phyloP scores from a whole-genome alignment of 2,888 invertebrate genomes.

The Neria commutata region DNA sequence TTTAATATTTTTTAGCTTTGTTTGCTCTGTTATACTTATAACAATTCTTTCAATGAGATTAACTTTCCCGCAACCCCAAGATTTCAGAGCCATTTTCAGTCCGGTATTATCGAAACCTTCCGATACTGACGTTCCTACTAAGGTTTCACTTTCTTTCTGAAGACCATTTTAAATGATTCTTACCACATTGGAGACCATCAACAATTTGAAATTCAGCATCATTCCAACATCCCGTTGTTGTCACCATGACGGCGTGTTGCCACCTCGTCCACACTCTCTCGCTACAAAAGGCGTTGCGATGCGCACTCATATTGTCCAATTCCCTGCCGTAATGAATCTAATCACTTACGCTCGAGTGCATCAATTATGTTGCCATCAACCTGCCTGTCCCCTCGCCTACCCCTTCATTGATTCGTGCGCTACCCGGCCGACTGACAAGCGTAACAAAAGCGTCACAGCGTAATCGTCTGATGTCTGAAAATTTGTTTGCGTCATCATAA shows the following conservation, averaged over 20 bases:
- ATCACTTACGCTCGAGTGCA: slow-evolving; percentile 62
- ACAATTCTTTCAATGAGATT: too few species aligned
- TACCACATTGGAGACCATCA: too few species aligned
- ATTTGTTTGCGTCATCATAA: slow-evolving; percentile 59
- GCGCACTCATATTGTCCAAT: background rate
- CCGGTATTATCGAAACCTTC: too few species aligned
- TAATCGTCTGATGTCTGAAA: slow-evolving; percentile 43
- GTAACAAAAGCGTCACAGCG: slow-evolving; percentile 42
- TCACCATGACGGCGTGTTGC: background rate
- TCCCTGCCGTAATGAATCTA: slow-evolving; percentile 59
- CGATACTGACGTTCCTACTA: too few species aligned
- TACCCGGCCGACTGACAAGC: slow-evolving; percentile 29
- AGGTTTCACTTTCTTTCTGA: too few species aligned
- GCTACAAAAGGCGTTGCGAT: background rate
- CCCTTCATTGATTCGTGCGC: slow-evolving; percentile 19
- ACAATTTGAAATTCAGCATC: too few species aligned
- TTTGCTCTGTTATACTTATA: too few species aligned
- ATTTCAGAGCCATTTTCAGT: too few species aligned
- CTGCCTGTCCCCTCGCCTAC: slow-evolving; percentile 37
- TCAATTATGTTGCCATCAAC: slow-evolving; percentile 59
- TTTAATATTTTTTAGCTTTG: too few species aligned
- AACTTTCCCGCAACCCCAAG: too few species aligned
- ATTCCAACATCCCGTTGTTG: background rate
- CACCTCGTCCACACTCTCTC: background rate
- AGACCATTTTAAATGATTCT: too few species aligned